Evolutionary conservation across 2,113 vertebrate genomes (phyloP).

Genomic region (Tachysurus fulvidraco): DNA sequence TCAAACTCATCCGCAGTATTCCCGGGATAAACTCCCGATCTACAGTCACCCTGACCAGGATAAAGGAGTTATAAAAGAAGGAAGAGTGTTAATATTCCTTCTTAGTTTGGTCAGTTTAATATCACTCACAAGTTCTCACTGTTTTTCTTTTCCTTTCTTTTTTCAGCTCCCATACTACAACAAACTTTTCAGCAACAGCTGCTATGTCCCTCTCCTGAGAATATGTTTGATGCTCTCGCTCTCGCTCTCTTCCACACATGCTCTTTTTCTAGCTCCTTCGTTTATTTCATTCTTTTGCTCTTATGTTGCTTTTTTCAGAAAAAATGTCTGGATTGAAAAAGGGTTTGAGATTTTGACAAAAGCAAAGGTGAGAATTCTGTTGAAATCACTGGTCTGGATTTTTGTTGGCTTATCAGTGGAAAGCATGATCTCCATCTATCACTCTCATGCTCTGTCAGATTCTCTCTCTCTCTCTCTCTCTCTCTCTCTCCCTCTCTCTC

Average conservation of each 20-base stretch:
- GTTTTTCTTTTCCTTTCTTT: background rate
- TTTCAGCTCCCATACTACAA: background rate
- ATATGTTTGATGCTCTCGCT: constrained; percentile 12
- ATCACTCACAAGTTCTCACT: background rate
- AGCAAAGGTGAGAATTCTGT: constrained; percentile 11
- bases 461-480: background rate
- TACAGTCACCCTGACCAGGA: background rate
- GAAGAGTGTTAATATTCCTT: background rate
- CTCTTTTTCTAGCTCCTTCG: background rate
- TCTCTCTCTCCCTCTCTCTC: constrained; percentile 2
- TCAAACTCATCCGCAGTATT: background rate
- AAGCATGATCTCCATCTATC: background rate
- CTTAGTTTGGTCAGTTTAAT: background rate
- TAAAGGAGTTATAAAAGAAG: background rate
- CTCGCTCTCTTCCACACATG: background rate
- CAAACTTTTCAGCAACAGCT: constrained; percentile 27
- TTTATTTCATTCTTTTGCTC: background rate
- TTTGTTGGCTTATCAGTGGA: constrained; percentile 1
- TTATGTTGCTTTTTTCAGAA: background rate
- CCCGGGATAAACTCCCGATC: background rate
- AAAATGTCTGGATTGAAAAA: background rate
- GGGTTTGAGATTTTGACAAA: background rate
- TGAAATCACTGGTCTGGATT: background rate
- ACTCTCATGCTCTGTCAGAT: constrained; percentile 12
- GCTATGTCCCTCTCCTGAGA: constrained; percentile 10